These are phyloP conservation scores for Hippotragus niger DNA, from an alignment of 2,113 vertebrate genomes.

Conservation along the genomic window DNA sequence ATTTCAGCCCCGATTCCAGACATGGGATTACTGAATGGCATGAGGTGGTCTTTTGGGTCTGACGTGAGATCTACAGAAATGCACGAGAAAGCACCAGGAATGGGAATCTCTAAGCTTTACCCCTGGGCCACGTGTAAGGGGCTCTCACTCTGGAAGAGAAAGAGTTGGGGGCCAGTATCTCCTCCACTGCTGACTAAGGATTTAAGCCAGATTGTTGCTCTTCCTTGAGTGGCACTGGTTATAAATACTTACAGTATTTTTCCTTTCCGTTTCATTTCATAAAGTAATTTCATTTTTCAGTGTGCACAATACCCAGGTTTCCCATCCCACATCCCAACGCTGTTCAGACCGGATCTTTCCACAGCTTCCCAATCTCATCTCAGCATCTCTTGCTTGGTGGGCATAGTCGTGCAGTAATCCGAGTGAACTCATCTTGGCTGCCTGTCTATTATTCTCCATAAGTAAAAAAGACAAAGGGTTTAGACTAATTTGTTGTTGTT, in stretches of 20 bases:
- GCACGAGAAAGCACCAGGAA: background rate
- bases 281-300: background rate
- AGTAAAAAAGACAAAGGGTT: background rate
- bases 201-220: background rate
- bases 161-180: background rate
- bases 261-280: background rate
- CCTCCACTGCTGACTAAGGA: accelerated
- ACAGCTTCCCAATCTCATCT: background rate
- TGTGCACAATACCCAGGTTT: background rate
- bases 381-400: background rate
- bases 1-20: constrained; percentile 46
- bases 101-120: background rate
- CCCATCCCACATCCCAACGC: background rate
- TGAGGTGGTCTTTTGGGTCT: constrained; percentile 53
- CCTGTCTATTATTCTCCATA: background rate
- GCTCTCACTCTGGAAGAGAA: background rate
- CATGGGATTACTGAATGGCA: constrained; percentile 50
- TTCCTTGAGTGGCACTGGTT: background rate
- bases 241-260: background rate
- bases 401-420: background rate
- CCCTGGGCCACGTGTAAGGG: background rate
- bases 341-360: background rate
- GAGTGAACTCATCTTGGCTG: background rate
- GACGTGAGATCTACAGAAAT: constrained; percentile 38
- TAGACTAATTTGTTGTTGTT: background rate